Evolutionary conservation across 1,140 invertebrate species (phyloP).

Genomic region (Drosophila azteca): DNA sequence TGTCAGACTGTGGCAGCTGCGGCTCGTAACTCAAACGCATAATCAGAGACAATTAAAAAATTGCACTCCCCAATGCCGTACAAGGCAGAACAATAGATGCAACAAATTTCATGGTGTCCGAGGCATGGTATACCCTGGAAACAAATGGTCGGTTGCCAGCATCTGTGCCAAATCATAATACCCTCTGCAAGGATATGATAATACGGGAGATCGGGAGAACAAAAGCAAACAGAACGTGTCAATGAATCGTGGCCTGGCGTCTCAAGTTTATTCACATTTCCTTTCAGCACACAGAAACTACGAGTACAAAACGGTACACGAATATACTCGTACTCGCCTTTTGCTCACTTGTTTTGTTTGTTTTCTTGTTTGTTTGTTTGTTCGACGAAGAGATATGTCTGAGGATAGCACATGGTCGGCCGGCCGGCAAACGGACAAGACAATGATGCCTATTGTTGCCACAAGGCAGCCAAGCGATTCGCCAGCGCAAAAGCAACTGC

Average conservation of each 20-base stretch:
- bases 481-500: slow-evolving; percentile 5
- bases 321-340: slow-evolving; percentile 16
- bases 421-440: slow-evolving; percentile 12
- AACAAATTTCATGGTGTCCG: slow-evolving; percentile 17
- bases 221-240: slow-evolving; percentile 53
- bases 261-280: slow-evolving; percentile 71
- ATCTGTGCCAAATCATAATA: no score
- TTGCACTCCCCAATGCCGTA: slow-evolving; percentile 26
- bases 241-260: slow-evolving; percentile 39
- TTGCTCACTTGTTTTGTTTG: slow-evolving; percentile 23
- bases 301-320: slow-evolving; percentile 8
- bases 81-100: slow-evolving; percentile 24
- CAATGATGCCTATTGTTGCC: slow-evolving; percentile 3
- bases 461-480: slow-evolving; percentile 16
- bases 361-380: slow-evolving; percentile 35
- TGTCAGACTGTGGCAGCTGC: slow-evolving; percentile 51
- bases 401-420: slow-evolving; percentile 49
- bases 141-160: no score
- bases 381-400: slow-evolving; percentile 6
- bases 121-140: no score
- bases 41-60: slow-evolving; percentile 74
- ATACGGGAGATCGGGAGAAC: slow-evolving; percentile 12
- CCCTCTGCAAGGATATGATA: no score
- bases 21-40: slow-evolving; percentile 62
- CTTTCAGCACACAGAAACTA: slow-evolving; percentile 45